A percentile compares a stretch with the other conserved stretches of the same genome.
Evolutionary conservation across 2,113 vertebrate species (phyloP).

Genomic region (Onychostoma macrolepis): DNA sequence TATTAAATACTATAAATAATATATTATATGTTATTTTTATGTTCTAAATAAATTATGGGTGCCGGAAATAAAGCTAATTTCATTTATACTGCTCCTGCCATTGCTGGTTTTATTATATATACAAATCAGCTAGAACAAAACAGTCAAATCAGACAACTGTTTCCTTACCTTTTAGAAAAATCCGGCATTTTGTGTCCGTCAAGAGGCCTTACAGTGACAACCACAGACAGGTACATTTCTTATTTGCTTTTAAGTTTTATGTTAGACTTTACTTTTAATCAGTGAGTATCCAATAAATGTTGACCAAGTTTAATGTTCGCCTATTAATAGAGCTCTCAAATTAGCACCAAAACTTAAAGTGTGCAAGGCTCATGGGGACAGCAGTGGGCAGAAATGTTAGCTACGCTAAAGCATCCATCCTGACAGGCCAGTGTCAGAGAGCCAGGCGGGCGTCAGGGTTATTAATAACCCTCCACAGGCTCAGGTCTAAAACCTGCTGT

Average conservation of each 20-base stretch:
- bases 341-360: background rate
- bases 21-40: background rate
- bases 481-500: slow-evolving; percentile 43
- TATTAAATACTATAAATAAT: background rate
- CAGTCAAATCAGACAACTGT: background rate
- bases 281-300: background rate
- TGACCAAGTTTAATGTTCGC: background rate
- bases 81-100: background rate
- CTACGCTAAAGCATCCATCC: slow-evolving; percentile 67
- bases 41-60: background rate
- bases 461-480: slow-evolving; percentile 65
- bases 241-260: background rate
- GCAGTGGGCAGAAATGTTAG: slow-evolving; percentile 57
- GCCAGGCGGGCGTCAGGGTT: slow-evolving; percentile 63
- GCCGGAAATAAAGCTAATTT: background rate
- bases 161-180: slow-evolving; percentile 83
- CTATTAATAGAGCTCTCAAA: slow-evolving; percentile 12
- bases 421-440: slow-evolving; percentile 60
- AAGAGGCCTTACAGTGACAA: slow-evolving; percentile 89
- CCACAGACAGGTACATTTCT: slow-evolving; percentile 86
- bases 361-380: background rate
- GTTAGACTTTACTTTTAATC: background rate
- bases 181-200: slow-evolving; percentile 93
- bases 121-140: background rate
- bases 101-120: background rate